Evolutionary conservation across 2,797 vertebrate species (phyloP), one percentile per base, ranked within the genome.

Genomic region (Chloroceryle inda): DNA sequence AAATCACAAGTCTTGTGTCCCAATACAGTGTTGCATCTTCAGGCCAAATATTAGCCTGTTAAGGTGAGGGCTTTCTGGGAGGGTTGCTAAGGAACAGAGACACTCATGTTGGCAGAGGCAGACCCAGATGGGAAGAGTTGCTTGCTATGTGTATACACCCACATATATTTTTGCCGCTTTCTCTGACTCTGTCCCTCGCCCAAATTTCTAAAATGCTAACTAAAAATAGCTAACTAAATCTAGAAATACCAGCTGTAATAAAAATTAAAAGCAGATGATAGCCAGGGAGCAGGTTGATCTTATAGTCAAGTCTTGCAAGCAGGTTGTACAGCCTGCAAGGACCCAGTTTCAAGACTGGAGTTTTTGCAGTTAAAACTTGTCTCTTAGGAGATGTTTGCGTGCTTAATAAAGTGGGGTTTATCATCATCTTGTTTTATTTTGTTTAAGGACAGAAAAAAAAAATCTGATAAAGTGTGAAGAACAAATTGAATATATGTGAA

Each of bases 391-490:
- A 76, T 77, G 23, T 77, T 50, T 71, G 3, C 23, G 12, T 55
- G 10, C 24, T 56, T 71, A 77, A 55, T 47, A 64, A 74, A 85
- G 24, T 12, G 9, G 12, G 1, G 0, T 35, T 79, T 64, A 10
- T 15, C 4, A 11, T 23, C 23, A 9, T 13, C 7, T 26, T 53
- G 20, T 33, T 6, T 6, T 33, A 37, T 42, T 19, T 5, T 18
- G 38, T 84, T 80, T 56, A 66, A 69, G 16, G 31, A 9, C 16
- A 77, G 50, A 88, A 92, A 74, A 92, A 74, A 90, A 64, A 90
- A 55, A 78, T 59, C 14, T 37, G 13, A 35, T 59, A 6, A 91
- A 79, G 3, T 55, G 8, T 37, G 19, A 87, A 42, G 26, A 94
- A 68, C 20, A 81, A n/a, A 55, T 13, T 52, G n/a, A 61, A 64